These are phyloP conservation scores for Gracilinanus agilis DNA, from an alignment of 2,113 vertebrate genomes.

Conservation along the genomic window DNA sequence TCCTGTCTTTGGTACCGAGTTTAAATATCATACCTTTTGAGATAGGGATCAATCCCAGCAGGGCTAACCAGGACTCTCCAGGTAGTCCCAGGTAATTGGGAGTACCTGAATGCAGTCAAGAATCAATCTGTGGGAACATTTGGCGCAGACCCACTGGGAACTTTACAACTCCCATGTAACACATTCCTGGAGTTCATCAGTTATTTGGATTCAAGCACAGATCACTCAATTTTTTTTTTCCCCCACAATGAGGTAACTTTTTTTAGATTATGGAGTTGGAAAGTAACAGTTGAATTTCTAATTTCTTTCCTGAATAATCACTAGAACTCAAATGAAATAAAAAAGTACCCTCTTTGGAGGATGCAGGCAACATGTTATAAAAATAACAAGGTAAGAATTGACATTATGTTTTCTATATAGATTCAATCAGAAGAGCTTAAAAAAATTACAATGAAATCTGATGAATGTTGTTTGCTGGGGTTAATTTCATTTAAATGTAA, in stretches of 20 bases:
- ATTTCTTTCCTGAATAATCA: not conserved
- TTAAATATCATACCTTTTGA: not conserved
- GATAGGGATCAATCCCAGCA: not conserved
- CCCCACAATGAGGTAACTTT: not conserved
- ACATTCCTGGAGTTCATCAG: not conserved
- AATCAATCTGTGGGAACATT: not conserved
- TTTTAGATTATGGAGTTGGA: not conserved
- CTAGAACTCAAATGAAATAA: not conserved
- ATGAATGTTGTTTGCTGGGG: conserved; percentile 24
- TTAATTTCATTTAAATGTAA: conserved; percentile 12
- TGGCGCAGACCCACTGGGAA: not conserved
- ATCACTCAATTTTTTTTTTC: not conserved
- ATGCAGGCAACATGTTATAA: not conserved
- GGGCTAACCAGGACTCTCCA: not conserved
- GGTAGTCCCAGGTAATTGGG: not conserved
- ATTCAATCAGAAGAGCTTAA: conserved; percentile 27
- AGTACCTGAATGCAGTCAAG: not conserved
- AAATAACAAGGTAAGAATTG: conserved; percentile 6
- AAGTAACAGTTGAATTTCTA: not conserved
- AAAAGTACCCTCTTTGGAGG: not conserved
- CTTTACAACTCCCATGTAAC: not conserved
- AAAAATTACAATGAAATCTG: not conserved
- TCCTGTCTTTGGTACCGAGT: too few species aligned
- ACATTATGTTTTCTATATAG: conserved; percentile 10
- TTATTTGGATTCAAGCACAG: not conserved